Conservation (phyloP, 2,113 vertebrate genomes). For the Eublepharis macularius region DNA sequence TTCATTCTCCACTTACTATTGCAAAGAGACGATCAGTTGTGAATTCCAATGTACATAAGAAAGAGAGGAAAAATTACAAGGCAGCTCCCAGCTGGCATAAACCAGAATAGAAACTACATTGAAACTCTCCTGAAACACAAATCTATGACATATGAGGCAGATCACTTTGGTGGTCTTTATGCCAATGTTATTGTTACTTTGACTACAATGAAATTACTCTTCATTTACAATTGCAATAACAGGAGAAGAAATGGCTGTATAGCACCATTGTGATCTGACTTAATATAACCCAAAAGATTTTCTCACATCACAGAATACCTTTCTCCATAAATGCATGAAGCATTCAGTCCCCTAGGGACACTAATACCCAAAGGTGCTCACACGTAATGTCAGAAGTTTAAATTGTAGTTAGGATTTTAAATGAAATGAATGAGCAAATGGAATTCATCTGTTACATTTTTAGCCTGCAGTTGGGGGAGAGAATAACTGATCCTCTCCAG, state of each 20-base stretch:
- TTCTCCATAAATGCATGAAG: background rate
- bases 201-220: background rate
- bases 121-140: background rate
- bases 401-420: background rate
- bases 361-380: too few species aligned
- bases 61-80: background rate
- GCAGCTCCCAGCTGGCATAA: background rate
- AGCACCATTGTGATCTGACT: background rate
- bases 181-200: background rate
- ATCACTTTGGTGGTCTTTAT: background rate
- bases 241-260: background rate
- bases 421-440: background rate
- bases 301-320: background rate
- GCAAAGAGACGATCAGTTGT: background rate
- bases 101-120: background rate
- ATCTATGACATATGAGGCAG: background rate
- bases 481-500: too few species aligned
- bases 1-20: background rate
- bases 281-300: background rate
- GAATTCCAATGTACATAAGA: background rate
- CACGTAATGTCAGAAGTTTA: background rate
- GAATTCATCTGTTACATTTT: background rate
- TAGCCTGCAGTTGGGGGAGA: background rate
- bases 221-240: background rate
- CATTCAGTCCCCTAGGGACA: background rate